Percentiles rank a stretch among this genome's conserved stretches.
Evolutionary conservation across 2,113 vertebrate species (phyloP).

Genomic region (Narcine bancroftii): DNA sequence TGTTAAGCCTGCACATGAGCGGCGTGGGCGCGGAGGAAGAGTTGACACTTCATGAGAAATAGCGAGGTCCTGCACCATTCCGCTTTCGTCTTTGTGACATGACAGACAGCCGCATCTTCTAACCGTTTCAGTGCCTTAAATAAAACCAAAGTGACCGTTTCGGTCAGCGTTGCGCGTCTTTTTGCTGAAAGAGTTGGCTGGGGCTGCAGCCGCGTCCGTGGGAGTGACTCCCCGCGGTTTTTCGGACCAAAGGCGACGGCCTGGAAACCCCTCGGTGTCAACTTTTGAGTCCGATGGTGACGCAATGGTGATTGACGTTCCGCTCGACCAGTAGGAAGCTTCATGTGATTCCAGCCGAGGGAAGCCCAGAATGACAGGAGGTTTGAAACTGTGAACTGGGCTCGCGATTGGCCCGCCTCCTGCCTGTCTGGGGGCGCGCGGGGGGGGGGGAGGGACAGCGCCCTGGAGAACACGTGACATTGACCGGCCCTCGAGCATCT

Average conservation of each 20-base stretch:
- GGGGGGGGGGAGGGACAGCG: too few species aligned
- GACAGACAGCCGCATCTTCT: background rate
- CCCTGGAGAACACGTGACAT: too few species aligned
- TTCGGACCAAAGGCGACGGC: background rate
- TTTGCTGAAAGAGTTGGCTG: background rate
- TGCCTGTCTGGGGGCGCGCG: too few species aligned
- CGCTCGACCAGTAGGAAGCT: background rate
- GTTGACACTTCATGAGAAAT: background rate
- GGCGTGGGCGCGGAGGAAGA: background rate
- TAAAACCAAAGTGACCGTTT: background rate
- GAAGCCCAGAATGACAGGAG: conserved; percentile 7
- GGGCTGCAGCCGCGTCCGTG: background rate
- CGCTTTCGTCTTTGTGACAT: background rate
- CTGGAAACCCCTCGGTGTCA: conserved; percentile 24
- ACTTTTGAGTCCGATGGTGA: background rate
- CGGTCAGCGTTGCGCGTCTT: background rate
- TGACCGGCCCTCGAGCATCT: too few species aligned
- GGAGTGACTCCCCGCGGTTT: conserved; percentile 19
- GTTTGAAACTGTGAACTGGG: too few species aligned
- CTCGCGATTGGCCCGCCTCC: too few species aligned
- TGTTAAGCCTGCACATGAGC: too few species aligned
- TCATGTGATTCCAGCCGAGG: background rate
- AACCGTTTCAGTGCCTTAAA: background rate
- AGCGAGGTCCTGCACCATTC: background rate
- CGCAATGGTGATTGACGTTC: background rate